A percentile compares a stretch with the other conserved stretches of the same genome.
Conservation (phyloP, 2,888 invertebrate genomes). For the Strigamia maritima region DNA sequence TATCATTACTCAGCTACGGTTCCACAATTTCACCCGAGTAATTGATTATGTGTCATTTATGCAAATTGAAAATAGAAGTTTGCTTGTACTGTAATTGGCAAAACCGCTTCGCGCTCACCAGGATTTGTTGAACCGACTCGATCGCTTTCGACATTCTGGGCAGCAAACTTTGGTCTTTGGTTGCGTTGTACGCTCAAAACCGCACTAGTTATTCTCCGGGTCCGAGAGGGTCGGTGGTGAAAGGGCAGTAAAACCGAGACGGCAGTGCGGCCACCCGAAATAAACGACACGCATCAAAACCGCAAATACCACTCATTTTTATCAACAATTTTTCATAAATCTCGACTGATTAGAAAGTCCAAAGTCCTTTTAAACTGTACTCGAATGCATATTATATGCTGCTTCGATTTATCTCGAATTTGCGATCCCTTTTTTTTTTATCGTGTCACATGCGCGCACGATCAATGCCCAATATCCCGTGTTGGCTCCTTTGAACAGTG, state of each 20-base stretch:
- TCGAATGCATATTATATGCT: too few species aligned
- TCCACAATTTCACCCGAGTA: neutral
- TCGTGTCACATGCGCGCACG: neutral
- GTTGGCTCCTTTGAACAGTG: neutral
- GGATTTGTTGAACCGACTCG: neutral
- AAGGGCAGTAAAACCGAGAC: constrained; percentile 18
- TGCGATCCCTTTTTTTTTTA: neutral
- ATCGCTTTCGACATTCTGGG: too few species aligned
- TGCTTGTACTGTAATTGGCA: neutral
- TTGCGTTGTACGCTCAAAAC: neutral
- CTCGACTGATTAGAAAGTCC: too few species aligned
- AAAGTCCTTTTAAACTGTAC: too few species aligned
- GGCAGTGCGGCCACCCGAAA: neutral
- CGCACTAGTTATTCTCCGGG: constrained; percentile 9
- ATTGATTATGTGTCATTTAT: neutral
- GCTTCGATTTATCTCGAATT: neutral
- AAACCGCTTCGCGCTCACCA: neutral
- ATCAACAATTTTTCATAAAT: neutral
- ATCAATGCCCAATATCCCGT: neutral
- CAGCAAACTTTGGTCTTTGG: neutral
- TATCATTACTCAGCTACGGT: neutral
- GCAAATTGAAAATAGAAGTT: neutral
- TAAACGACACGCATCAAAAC: neutral
- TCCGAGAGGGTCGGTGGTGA: neutral
- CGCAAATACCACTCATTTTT: constrained; percentile 2